Evolutionary conservation across 2,888 invertebrate genomes (phyloP), one percentile per base, ranked within the genome.

Genomic region (Micoletzkya japonica): DNA sequence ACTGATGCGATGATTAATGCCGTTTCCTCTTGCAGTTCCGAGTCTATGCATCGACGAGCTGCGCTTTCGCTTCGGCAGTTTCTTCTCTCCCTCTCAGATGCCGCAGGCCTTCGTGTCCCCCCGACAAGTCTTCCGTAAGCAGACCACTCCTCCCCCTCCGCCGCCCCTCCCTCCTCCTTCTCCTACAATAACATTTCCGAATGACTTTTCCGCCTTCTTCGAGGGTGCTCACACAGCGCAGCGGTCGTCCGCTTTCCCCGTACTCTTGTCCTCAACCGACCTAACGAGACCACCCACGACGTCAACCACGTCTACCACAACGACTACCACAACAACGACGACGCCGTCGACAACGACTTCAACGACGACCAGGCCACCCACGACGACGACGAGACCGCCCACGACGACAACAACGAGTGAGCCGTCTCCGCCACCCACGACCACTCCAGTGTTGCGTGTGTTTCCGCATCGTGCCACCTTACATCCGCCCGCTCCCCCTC

Each of bases 21-120:
- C 14, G 10, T 10, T 4, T 24, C 17, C 60, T 20, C n/a, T 59
- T 78, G 68, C 70, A 77, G 76, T 79, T 37, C 79, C 79, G 7
- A 74, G 74, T 4, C 72, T 79, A 30, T 79, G 79, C 50, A 54
- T 79, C 0, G 70, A 79, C 24, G 80, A 79, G 67, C 61, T 80
- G 39, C 72, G 73, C 28, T 76, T 71, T 17, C 71, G 77, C n/a
- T 80, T 76, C 52, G 79, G 73, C 1, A 72, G 76, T n/a, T 80
- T 80, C 67, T 78, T 72, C 70, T 39, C 37, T 30, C 58, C 68
- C 3, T 58, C 68, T 44, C 58, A 30, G 17, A 39, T 68, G 14
- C 68, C 68, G 32, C 68, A 68, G 24, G 68, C 58, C 6, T 58
- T 68, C 58, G 57, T 39, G 37, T n/a, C 57, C 32, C 58, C 58